Percentiles rank a stretch among this genome's conserved stretches.
Evolutionary conservation across 2,888 invertebrate genomes (phyloP).

Genomic region (Zeuzera pyrina): DNA sequence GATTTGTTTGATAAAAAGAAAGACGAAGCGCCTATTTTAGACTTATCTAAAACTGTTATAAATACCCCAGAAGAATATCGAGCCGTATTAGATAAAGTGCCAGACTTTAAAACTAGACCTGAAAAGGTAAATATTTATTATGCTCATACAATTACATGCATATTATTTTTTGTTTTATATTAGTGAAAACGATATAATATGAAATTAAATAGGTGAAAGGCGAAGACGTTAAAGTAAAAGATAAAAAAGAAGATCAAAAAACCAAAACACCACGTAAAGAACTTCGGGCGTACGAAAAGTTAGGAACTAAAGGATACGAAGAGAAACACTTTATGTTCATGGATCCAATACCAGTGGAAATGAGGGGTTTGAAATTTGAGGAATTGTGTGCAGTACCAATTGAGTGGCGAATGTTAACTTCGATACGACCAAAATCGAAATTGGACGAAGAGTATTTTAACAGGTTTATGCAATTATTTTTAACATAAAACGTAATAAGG

Average conservation of each 20-base stretch:
- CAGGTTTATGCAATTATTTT: slow-evolving; percentile 68
- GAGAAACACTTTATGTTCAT: slow-evolving; percentile 69
- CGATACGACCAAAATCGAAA: slow-evolving; percentile 86
- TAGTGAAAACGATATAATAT: too few relatives aligned
- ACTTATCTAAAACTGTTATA: slow-evolving; percentile 85
- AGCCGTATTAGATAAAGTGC: slow-evolving; percentile 87
- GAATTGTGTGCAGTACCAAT: slow-evolving; percentile 90
- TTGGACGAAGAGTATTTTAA: slow-evolving; percentile 91
- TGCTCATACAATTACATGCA: not conserved
- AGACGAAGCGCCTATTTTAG: slow-evolving; percentile 86
- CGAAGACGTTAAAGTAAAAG: slow-evolving; percentile 85
- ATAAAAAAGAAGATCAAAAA: slow-evolving; percentile 78
- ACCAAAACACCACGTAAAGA: slow-evolving; percentile 84
- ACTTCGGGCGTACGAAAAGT: slow-evolving; percentile 75
- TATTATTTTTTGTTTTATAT: too few relatives aligned
- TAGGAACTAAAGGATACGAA: slow-evolving; percentile 75
- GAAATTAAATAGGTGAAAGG: slow-evolving; percentile 70
- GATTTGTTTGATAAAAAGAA: slow-evolving; percentile 90
- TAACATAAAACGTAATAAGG: not conserved
- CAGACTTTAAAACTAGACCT: slow-evolving; percentile 90
- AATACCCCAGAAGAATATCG: slow-evolving; percentile 88
- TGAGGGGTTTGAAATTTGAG: slow-evolving; percentile 81
- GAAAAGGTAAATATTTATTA: slow-evolving; percentile 80
- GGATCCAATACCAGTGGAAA: slow-evolving; percentile 88
- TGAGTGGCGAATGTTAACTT: slow-evolving; percentile 94